phyloP scores from a whole-genome alignment of 1,140 invertebrate species.

The Probaryconus sp. region DNA sequence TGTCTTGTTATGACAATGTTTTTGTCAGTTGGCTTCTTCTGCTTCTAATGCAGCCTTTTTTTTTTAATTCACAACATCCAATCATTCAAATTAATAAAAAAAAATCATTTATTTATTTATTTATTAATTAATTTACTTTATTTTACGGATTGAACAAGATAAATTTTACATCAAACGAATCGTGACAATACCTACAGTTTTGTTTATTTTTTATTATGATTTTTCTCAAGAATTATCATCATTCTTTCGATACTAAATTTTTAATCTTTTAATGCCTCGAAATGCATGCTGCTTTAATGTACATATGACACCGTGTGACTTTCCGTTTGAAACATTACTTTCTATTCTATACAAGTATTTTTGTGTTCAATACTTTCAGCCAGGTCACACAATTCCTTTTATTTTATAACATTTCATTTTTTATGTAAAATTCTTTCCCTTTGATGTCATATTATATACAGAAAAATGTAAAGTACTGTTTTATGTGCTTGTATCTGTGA shows the following conservation, averaged over 20 bases:
- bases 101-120: slow-evolving; percentile 26
- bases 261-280: slow-evolving; percentile 14
- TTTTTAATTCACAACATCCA: slow-evolving; percentile 6
- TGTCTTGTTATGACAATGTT: slow-evolving; percentile 9
- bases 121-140: too few relatives aligned
- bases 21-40: slow-evolving; percentile 31
- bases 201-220: not conserved
- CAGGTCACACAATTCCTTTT: not conserved
- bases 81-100: slow-evolving; percentile 6
- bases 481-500: slow-evolving; percentile 6
- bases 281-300: slow-evolving; percentile 13
- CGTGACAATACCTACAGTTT: slow-evolving; percentile 15
- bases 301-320: slow-evolving; percentile 27
- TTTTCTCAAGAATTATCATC: slow-evolving; percentile 9
- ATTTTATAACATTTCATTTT: not conserved
- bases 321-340: not conserved
- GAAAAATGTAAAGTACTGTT: too few relatives aligned
- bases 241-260: slow-evolving; percentile 1
- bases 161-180: slow-evolving; percentile 43
- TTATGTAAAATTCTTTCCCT: too few relatives aligned
- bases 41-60: slow-evolving; percentile 26
- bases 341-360: slow-evolving; percentile 1
- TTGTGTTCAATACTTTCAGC: too few relatives aligned
- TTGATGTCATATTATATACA: too few relatives aligned
- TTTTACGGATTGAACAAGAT: too few relatives aligned